These are phyloP conservation scores for Sternotherus odoratus DNA, from an alignment of 2,797 vertebrate species.

Conservation along the genomic window DNA sequence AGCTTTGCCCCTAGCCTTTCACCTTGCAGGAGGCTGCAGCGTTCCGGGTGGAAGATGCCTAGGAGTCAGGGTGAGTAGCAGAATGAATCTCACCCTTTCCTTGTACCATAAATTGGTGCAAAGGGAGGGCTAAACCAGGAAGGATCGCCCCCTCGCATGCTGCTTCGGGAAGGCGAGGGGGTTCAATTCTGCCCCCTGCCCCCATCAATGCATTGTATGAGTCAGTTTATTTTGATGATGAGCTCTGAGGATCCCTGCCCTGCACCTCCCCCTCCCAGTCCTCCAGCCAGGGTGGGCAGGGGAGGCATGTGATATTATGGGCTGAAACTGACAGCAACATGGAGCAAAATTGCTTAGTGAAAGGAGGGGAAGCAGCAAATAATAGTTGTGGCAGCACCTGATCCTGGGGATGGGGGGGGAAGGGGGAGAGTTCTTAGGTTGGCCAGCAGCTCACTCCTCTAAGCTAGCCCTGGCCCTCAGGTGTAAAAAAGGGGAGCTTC, in stretches of 20 bases:
- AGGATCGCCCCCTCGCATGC: not conserved
- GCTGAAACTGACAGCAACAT: not conserved
- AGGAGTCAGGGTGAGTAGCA: too few species aligned
- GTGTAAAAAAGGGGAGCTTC: too few species aligned
- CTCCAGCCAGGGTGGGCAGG: too few species aligned
- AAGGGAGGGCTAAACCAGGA: not conserved
- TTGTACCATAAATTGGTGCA: not conserved
- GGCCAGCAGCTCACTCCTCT: not conserved
- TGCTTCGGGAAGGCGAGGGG: not conserved
- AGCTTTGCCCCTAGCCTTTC: not conserved
- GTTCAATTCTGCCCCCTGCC: not conserved
- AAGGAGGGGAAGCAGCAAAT: not conserved
- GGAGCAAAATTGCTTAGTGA: too few species aligned
- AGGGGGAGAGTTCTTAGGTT: too few species aligned
- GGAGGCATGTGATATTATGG: not conserved
- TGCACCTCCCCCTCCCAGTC: not conserved
- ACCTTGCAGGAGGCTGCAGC: not conserved
- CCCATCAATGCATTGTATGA: not conserved
- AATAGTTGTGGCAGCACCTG: too few species aligned
- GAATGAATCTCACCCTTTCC: not conserved
- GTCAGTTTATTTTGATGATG: not conserved
- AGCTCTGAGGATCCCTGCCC: not conserved
- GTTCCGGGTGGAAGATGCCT: too few species aligned
- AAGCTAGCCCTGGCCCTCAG: too few species aligned
- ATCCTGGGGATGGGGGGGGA: too few species aligned